Percentiles rank a stretch among this genome's conserved stretches.
Conservation (phyloP, 2,113 vertebrate genomes). For the Elanus axillaris region DNA sequence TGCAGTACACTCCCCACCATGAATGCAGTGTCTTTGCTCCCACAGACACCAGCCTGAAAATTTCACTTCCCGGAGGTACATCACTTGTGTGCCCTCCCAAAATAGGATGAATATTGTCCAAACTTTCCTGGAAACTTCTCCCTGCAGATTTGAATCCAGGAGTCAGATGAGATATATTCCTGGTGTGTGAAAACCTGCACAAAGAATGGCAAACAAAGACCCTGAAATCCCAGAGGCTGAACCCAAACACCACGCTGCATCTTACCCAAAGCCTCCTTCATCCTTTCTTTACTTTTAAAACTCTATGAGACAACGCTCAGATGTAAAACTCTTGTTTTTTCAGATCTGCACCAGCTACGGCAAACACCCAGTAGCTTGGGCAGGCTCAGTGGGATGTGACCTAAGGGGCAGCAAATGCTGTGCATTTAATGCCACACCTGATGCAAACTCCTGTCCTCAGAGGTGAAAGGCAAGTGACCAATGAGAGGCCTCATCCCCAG, state of each 20-base stretch:
- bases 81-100: neutral
- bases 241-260: neutral
- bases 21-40: neutral
- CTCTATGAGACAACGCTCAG: fast-evolving
- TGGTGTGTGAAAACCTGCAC: neutral
- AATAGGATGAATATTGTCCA: neutral
- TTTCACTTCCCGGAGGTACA: neutral
- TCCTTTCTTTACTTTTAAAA: neutral
- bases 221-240: neutral
- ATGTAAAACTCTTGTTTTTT: neutral
- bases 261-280: neutral
- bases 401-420: neutral
- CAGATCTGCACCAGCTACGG: fast-evolving
- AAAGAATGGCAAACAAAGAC: neutral
- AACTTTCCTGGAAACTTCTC: neutral
- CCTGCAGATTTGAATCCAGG: neutral
- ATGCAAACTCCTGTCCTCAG: neutral
- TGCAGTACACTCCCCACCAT: fast-evolving
- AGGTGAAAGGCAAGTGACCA: neutral
- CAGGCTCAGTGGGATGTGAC: neutral
- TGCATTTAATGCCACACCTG: neutral
- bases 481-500: neutral
- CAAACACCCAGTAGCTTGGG: neutral
- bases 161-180: neutral
- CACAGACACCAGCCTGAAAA: neutral